Percentiles rank a stretch among this genome's conserved stretches.
phyloP scores from a whole-genome alignment of 2,113 vertebrate species.

The Perca schrenkii region DNA sequence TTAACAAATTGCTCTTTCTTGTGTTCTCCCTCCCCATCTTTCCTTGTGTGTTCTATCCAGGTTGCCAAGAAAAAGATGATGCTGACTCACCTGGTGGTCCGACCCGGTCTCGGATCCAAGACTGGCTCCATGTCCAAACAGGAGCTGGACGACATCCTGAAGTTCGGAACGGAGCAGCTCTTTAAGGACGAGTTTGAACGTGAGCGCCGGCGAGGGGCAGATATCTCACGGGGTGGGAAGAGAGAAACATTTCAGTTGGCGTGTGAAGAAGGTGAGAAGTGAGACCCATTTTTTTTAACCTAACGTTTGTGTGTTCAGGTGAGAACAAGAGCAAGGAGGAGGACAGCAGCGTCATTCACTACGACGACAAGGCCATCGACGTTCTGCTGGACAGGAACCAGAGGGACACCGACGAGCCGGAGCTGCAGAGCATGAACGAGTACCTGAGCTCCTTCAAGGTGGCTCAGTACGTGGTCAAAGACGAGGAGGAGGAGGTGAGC shows the following conservation, averaged over 20 bases:
- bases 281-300: background rate
- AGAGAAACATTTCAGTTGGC: background rate
- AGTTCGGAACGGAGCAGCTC: constrained; percentile 96
- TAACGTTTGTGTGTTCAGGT: constrained; percentile 68
- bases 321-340: constrained; percentile 96
- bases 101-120: constrained; percentile 95
- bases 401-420: constrained; percentile 94
- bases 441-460: constrained; percentile 99
- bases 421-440: constrained; percentile 98
- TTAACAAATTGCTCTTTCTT: background rate
- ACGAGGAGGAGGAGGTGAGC: constrained; percentile 93
- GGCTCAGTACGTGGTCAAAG: constrained; percentile 97
- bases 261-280: background rate
- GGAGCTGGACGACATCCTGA: constrained; percentile 97
- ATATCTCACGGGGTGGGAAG: background rate
- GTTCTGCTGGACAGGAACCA: constrained; percentile 94
- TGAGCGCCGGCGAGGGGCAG: background rate
- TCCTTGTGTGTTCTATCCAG: constrained; percentile 40
- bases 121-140: constrained; percentile 99
- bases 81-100: constrained; percentile 96
- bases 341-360: constrained; percentile 97
- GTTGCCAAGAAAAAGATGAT: constrained; percentile 99
- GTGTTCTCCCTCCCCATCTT: background rate
- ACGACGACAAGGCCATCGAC: constrained; percentile 96
- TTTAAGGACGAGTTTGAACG: constrained; percentile 91